Evolutionary conservation across 1,140 invertebrate genomes (phyloP).

Genomic region (Portunus trituberculatus): DNA sequence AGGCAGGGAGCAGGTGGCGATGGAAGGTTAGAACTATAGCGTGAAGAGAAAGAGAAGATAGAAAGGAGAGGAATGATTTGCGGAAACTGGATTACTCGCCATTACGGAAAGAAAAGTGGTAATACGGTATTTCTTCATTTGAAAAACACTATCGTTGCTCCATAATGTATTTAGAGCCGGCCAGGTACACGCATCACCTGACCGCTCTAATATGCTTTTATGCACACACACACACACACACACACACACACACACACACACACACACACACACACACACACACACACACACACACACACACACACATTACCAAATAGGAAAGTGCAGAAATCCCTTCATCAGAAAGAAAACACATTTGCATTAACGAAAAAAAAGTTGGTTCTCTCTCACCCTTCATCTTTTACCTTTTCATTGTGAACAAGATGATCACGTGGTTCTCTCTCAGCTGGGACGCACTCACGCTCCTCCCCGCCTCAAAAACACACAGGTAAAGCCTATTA

Average conservation of each 20-base stretch:
- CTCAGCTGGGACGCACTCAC: neutral
- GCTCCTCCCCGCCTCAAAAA: conserved; percentile 38
- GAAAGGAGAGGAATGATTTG: neutral
- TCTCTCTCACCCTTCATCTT: neutral
- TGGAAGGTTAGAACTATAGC: neutral
- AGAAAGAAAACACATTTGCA: neutral
- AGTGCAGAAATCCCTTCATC: neutral
- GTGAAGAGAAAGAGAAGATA: neutral
- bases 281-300: conserved; percentile 20
- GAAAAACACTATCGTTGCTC: neutral
- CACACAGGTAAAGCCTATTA: conserved; percentile 48
- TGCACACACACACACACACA: neutral
- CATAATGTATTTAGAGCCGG: neutral
- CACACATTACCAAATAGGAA: neutral
- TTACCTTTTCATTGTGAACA: conserved; percentile 13
- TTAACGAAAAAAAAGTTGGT: conserved; percentile 13
- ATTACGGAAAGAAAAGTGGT: neutral
- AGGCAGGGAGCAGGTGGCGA: neutral
- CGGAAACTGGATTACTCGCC: neutral
- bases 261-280: neutral
- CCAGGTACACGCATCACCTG: neutral
- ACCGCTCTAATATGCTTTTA: neutral
- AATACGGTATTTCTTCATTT: neutral
- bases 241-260: neutral
- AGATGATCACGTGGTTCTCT: neutral